Percentiles rank a stretch among this genome's conserved stretches.
phyloP scores from a whole-genome alignment of 2,113 vertebrate species.

The Cairina moschata region DNA sequence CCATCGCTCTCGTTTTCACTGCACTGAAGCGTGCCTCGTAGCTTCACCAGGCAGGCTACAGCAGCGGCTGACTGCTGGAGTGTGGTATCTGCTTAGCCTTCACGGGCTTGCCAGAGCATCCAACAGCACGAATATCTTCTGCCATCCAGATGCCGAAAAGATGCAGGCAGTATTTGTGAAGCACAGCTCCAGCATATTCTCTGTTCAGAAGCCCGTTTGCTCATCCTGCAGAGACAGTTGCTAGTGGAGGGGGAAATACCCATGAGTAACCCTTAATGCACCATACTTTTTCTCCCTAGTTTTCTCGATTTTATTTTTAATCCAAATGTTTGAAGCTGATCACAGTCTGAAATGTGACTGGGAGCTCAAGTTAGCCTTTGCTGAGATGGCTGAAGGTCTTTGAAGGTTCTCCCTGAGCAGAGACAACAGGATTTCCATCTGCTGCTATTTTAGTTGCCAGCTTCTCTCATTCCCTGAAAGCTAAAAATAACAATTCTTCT shows the following conservation, averaged over 20 bases:
- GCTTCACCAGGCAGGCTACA: fast-evolving
- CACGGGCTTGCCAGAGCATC: neutral
- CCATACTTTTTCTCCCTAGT: neutral
- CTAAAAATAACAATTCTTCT: neutral
- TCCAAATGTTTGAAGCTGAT: neutral
- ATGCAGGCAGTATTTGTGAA: neutral
- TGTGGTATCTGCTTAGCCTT: neutral
- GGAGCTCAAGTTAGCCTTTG: neutral
- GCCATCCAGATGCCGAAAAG: neutral
- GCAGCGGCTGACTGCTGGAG: neutral
- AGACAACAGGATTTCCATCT: neutral
- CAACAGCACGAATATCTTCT: neutral
- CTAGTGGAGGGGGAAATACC: neutral
- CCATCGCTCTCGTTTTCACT: neutral
- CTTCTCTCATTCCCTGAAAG: neutral
- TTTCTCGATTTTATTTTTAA: neutral
- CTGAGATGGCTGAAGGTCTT: neutral
- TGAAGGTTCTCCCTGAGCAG: neutral
- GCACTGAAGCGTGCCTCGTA: neutral
- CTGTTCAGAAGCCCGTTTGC: neutral
- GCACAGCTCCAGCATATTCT: neutral
- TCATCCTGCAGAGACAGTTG: neutral
- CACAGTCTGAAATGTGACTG: neutral
- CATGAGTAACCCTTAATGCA: neutral
- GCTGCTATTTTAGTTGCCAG: neutral